Conservation (phyloP, 2,113 vertebrate species). For the Egretta garzetta region DNA sequence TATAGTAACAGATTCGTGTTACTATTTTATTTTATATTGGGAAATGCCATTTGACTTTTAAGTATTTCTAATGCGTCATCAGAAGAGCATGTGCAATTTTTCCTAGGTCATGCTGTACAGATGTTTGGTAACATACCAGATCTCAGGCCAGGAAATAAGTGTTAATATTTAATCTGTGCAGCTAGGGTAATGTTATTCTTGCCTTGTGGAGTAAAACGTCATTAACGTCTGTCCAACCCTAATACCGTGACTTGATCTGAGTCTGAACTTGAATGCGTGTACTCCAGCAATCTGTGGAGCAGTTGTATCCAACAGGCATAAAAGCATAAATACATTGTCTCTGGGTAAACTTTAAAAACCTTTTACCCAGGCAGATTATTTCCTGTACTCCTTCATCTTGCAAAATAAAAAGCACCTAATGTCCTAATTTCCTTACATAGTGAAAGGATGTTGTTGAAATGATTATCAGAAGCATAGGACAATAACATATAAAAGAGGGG, state of each 20-base stretch:
- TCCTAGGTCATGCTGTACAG: not conserved
- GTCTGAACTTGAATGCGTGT: not conserved
- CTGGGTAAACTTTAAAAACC: not conserved
- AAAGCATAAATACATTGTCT: not conserved
- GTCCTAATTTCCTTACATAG: not conserved
- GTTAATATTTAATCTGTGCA: not conserved
- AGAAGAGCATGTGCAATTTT: not conserved
- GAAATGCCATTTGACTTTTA: not conserved
- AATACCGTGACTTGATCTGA: not conserved
- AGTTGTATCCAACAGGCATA: not conserved
- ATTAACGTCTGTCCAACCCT: not conserved
- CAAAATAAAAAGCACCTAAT: not conserved
- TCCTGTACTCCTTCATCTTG: not conserved
- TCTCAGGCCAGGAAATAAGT: not conserved
- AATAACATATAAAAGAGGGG: not conserved
- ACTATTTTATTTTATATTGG: not conserved
- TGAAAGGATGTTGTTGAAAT: not conserved
- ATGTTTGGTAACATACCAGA: not conserved
- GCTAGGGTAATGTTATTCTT: not conserved
- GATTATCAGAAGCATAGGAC: not conserved
- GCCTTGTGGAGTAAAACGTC: not conserved
- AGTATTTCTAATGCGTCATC: not conserved
- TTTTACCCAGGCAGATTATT: not conserved
- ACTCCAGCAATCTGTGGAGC: not conserved
- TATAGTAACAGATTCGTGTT: not conserved